These are phyloP conservation scores for Hippocampus abdominalis DNA, from an alignment of 2,113 vertebrate species.

Conservation along the genomic window DNA sequence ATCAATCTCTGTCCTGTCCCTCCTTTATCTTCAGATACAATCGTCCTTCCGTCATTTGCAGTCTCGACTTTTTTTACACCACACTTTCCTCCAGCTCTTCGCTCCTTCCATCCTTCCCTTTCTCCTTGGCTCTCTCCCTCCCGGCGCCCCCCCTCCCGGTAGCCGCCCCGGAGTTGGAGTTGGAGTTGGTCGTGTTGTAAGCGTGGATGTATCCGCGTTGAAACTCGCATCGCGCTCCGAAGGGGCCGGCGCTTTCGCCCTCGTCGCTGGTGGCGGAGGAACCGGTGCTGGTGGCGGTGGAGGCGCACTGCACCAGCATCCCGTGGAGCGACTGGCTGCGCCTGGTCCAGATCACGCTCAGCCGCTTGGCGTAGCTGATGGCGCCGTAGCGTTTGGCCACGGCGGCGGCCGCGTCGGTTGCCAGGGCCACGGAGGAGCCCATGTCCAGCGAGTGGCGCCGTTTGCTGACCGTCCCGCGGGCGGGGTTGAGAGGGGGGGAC, in stretches of 20 bases:
- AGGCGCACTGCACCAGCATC: conserved; percentile 77
- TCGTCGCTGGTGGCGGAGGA: conserved; percentile 64
- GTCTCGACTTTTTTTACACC: conserved; percentile 64
- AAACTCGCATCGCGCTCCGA: conserved; percentile 40
- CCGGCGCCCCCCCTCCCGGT: conserved; percentile 14
- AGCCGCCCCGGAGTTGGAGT: conserved; percentile 57
- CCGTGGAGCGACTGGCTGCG: conserved; percentile 87
- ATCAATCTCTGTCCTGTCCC: conserved; percentile 1
- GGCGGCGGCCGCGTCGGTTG: conserved; percentile 49
- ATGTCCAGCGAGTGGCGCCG: conserved; percentile 85
- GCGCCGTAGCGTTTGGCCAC: conserved; percentile 63
- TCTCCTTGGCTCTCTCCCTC: conserved; percentile 44
- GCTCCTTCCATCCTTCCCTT: conserved; percentile 37
- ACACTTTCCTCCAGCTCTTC: conserved; percentile 86
- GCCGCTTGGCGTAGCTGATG: conserved; percentile 79
- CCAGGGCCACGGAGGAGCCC: conserved; percentile 69
- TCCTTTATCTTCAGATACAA: conserved; percentile 11
- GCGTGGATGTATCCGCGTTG: conserved; percentile 67
- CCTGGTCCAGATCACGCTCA: conserved; percentile 85
- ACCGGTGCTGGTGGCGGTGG: conserved; percentile 53
- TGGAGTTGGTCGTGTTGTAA: conserved; percentile 73
- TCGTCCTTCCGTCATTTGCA: conserved; percentile 12
- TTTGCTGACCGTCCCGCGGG: conserved; percentile 60
- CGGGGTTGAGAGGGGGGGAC: conserved; percentile 48
- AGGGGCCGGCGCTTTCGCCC: conserved; percentile 18